Evolutionary conservation across 2,113 vertebrate species (phyloP).

Genomic region (Rhea pennata): DNA sequence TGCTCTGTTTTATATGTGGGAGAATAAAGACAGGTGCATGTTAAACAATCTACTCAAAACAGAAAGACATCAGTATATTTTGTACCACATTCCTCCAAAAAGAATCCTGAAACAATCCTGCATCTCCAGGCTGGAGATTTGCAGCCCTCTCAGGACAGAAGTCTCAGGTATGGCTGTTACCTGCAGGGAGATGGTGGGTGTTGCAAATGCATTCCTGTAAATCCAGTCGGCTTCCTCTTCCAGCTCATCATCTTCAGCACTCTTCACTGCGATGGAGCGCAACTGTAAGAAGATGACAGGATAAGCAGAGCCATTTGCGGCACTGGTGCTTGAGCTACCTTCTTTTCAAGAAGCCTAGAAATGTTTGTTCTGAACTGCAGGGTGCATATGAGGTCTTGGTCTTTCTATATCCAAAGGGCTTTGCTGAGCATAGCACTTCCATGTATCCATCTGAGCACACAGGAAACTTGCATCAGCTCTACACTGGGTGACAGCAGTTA

Average conservation of each 20-base stretch:
- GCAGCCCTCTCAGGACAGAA: neutral
- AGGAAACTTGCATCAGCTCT: neutral
- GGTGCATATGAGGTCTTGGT: neutral
- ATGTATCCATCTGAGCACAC: neutral
- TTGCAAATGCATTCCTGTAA: slow-evolving; percentile 96
- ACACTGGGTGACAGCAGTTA: neutral
- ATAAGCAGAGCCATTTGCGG: neutral
- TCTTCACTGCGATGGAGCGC: slow-evolving; percentile 90
- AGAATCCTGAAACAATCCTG: neutral
- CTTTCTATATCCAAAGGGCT: neutral
- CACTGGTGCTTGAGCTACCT: neutral
- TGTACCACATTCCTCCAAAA: neutral
- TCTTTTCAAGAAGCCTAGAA: neutral
- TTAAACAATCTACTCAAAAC: neutral
- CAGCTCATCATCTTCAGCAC: slow-evolving; percentile 94
- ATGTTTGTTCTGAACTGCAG: neutral
- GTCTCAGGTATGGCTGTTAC: slow-evolving; percentile 65
- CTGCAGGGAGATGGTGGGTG: slow-evolving; percentile 96
- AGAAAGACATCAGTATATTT: neutral
- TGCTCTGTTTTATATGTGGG: accelerated
- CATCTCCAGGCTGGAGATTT: neutral
- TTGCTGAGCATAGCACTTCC: neutral
- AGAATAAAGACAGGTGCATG: accelerated
- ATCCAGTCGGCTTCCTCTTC: slow-evolving; percentile 99
- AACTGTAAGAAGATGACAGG: slow-evolving; percentile 75